These are phyloP conservation scores for Apis laboriosa DNA, from an alignment of 1,140 invertebrate species.

Conservation along the genomic window DNA sequence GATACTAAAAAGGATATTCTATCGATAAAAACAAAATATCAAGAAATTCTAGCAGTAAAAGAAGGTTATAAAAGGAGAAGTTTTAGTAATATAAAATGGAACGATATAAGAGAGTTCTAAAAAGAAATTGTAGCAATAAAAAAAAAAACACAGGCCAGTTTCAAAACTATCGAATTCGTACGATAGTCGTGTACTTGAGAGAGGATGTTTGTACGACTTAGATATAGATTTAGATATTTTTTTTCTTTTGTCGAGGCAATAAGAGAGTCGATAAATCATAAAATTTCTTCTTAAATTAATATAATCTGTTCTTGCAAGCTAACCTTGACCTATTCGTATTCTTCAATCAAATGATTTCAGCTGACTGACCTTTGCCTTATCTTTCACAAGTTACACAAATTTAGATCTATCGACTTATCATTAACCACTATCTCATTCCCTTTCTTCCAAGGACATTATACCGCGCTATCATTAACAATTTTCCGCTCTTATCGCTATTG, in stretches of 20 bases:
- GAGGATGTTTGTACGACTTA: background rate
- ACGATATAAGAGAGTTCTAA: background rate
- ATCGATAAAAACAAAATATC: background rate
- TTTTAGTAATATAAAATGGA: background rate
- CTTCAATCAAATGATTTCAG: background rate
- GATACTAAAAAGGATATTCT: too few species aligned
- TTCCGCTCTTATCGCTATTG: background rate
- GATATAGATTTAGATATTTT: background rate
- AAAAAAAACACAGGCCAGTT: too few species aligned
- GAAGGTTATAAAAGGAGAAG: background rate
- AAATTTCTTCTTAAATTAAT: background rate
- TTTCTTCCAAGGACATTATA: background rate
- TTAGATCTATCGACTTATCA: background rate
- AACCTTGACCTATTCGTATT: background rate
- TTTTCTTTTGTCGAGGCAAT: too few species aligned
- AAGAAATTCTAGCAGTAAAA: background rate
- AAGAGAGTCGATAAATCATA: background rate
- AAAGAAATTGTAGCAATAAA: background rate
- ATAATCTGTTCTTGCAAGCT: background rate
- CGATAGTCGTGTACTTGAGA: background rate
- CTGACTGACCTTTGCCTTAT: conserved; percentile 4
- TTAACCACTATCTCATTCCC: background rate
- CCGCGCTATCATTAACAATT: background rate
- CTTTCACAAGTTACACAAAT: background rate
- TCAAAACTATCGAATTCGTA: too few species aligned